Percentiles rank a stretch among this genome's conserved stretches.
Conservation (phyloP, 2,797 vertebrate species). For the Notoglanidium macrostoma region DNA sequence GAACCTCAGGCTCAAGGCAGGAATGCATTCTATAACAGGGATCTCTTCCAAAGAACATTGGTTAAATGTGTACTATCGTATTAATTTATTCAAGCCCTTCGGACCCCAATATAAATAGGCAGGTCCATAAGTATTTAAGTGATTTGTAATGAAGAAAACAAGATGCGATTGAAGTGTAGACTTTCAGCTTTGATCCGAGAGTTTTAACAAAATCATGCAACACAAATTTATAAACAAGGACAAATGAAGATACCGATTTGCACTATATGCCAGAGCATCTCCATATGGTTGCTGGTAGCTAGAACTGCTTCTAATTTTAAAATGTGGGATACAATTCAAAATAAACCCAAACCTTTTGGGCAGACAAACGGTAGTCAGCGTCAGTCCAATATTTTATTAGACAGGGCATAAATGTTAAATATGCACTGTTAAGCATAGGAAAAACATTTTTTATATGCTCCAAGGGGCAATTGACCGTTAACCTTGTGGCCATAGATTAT, state of each 20-base stretch:
- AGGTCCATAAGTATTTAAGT: too few relatives aligned
- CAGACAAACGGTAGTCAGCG: background rate
- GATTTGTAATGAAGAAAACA: too few relatives aligned
- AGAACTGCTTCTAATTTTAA: background rate
- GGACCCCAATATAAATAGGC: too few relatives aligned
- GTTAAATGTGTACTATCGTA: background rate
- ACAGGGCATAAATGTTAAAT: background rate
- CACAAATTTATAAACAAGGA: too few relatives aligned
- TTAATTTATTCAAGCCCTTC: background rate
- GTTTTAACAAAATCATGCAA: too few relatives aligned
- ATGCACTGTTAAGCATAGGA: too few relatives aligned
- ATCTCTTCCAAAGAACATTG: background rate
- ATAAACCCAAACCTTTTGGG: background rate
- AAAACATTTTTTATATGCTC: too few relatives aligned
- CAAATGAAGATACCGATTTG: background rate
- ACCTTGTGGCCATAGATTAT: background rate
- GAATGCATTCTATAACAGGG: background rate
- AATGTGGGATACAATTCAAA: background rate
- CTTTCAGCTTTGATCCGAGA: too few relatives aligned
- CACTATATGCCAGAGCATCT: background rate
- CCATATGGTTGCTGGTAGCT: background rate
- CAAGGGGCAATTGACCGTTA: background rate
- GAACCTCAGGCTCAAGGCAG: background rate
- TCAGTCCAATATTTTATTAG: background rate
- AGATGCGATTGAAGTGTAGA: too few relatives aligned